Conservation (phyloP, 1,140 invertebrate genomes). For the Caenorhabditis remanei region DNA sequence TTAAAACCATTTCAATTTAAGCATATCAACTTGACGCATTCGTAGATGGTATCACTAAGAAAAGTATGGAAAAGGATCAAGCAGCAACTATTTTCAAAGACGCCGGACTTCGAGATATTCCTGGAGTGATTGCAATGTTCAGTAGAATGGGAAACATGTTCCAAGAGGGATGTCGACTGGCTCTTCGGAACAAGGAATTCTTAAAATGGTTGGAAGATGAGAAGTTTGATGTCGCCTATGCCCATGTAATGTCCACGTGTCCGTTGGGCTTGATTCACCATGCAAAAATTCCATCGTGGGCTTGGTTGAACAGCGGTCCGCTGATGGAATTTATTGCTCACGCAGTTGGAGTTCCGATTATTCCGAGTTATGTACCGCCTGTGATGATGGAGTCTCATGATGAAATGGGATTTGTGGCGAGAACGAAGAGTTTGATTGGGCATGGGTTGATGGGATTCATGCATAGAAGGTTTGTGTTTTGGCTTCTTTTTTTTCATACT, state of each 20-base stretch:
- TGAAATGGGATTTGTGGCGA: conserved; percentile 47
- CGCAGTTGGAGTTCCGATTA: conserved; percentile 59
- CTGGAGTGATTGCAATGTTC: conserved; percentile 46
- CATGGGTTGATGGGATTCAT: conserved; percentile 38
- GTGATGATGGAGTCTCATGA: conserved; percentile 51
- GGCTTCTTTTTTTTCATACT: no score
- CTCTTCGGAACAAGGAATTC: conserved; percentile 62
- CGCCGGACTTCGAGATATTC: conserved; percentile 5
- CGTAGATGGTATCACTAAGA: conserved; percentile 39
- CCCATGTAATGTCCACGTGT: conserved; percentile 60
- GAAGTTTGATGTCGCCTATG: conserved; percentile 66
- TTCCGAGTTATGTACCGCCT: conserved; percentile 63
- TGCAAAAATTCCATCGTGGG: conserved; percentile 63
- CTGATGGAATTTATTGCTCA: conserved; percentile 61
- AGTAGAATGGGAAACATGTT: conserved; percentile 1
- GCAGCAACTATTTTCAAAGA: conserved; percentile 55
- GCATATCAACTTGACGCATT: conserved; percentile 3
- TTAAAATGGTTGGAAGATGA: conserved; percentile 61
- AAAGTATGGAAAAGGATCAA: conserved; percentile 42
- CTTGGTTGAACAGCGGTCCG: conserved; percentile 66
- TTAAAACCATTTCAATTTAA: neutral
- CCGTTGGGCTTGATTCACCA: conserved; percentile 61
- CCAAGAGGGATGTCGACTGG: conserved; percentile 47
- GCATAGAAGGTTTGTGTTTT: neutral
- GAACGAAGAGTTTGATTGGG: conserved; percentile 58